Evolutionary conservation across 2,797 vertebrate genomes (phyloP), one percentile per base, ranked within the genome.

Genomic region (Streptopelia turtur): DNA sequence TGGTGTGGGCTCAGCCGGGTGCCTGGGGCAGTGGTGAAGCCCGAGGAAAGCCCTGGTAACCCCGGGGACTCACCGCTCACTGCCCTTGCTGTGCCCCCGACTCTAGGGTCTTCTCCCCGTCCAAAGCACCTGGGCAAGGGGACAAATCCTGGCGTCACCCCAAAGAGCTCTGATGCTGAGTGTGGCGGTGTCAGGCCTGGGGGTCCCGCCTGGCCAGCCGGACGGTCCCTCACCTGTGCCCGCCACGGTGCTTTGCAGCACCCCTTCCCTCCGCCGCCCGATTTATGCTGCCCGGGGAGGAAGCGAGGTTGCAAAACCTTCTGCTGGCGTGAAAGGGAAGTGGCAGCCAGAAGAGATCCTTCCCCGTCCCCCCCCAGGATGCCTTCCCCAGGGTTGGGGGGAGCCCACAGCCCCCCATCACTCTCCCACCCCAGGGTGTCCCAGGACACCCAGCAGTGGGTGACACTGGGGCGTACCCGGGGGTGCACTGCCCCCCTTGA

Each of bases 261-360:
- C 33, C 47, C 47, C 71, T 69, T 64, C 30, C 68, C 35, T 87
- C 68, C 2, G 1, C 78, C 1, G 1, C 83, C 21, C 2, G 6
- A 30, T 96, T 96, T 96, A 96, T 96, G 89, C 68, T 7, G 35
- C 45, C 41, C 4, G 0, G 49, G 69, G 82, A 95, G 96, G 96
- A 96, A 96, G 93, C 28, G 20, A 77, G 52, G 66, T 96, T 96
- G 93, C 90, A 61, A 86, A 95, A 96, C 33, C 91, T 91, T 89
- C 89, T 76, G 30, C 18, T 60, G 87, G 64, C 9, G 0, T 22
- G n/a, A 93, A 94, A 82, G 27, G 79, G 96, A 96, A 94, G 94
- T 75, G 72, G 25, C 41, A 75, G 57, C 33, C 43, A 72, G 41
- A 39, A 87, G 41, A 39, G 88, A 89, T 82, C 71, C 69, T 87